Conservation (phyloP, 2,113 vertebrate species). For the Eidolon helvum region DNA sequence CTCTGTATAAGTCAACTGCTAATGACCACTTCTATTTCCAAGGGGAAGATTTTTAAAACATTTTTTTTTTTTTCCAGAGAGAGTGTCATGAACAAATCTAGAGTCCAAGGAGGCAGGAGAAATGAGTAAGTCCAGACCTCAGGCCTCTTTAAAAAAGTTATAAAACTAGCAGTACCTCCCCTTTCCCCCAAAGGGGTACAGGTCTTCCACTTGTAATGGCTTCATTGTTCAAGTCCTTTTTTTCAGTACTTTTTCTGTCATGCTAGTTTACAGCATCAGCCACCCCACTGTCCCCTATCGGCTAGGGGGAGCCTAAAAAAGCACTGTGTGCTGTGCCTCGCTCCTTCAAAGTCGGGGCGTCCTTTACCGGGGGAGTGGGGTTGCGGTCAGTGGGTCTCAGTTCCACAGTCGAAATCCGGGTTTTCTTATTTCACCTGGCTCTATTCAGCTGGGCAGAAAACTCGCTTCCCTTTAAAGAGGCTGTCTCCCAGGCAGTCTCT, state of each 20-base stretch:
- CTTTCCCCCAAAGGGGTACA: neutral
- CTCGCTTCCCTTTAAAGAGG: neutral
- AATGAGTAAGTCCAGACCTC: neutral
- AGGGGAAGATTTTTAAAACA: neutral
- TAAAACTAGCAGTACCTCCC: neutral
- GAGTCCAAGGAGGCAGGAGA: neutral
- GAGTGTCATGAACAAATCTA: neutral
- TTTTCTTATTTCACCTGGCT: neutral
- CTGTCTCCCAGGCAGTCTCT: rapidly evolving
- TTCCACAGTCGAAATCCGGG: neutral
- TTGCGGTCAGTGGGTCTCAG: rapidly evolving
- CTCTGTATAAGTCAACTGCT: neutral
- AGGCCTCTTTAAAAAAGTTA: neutral
- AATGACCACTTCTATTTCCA: neutral
- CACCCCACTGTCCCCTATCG: rapidly evolving
- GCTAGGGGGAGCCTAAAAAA: neutral
- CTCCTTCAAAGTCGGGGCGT: neutral
- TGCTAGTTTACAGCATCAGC: neutral
- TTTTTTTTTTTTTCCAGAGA: neutral
- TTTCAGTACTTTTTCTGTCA: neutral
- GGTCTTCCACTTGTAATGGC: neutral
- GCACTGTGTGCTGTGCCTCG: neutral
- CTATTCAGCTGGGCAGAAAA: neutral
- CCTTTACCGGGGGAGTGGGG: rapidly evolving
- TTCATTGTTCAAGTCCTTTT: neutral